Percentiles rank a stretch among this genome's conserved stretches.
Conservation (phyloP, 2,797 vertebrate genomes). For the Sebastes nivosus region DNA sequence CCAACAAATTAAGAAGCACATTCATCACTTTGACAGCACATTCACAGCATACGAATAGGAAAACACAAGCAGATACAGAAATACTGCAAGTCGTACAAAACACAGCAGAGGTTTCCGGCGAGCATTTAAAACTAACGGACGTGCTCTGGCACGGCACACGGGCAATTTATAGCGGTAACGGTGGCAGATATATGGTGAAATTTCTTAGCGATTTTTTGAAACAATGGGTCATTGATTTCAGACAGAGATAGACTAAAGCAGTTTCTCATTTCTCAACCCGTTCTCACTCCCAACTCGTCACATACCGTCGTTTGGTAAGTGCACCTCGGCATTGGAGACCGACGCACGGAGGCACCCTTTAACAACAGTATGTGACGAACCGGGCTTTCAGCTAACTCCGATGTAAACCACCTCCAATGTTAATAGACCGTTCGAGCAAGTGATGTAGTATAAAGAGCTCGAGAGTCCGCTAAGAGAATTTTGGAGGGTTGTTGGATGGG, state of each 20-base stretch:
- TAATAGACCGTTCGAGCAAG: too few species aligned
- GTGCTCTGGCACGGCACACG: not conserved
- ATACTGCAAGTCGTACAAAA: not conserved
- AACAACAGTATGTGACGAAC: too few species aligned
- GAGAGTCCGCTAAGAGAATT: too few species aligned
- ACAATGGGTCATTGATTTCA: not conserved
- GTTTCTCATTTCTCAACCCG: too few species aligned
- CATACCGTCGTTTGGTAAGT: too few species aligned
- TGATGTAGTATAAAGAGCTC: too few species aligned
- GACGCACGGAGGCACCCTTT: too few species aligned
- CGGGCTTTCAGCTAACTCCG: too few species aligned
- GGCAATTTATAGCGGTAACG: not conserved
- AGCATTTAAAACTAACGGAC: not conserved
- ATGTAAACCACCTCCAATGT: too few species aligned
- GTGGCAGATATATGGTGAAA: not conserved
- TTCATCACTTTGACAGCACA: not conserved
- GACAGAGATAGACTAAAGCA: not conserved
- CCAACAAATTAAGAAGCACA: not conserved
- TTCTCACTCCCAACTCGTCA: too few species aligned
- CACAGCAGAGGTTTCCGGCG: not conserved
- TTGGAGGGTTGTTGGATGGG: too few species aligned
- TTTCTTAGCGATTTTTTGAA: not conserved
- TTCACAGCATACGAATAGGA: not conserved
- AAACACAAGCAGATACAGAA: not conserved
- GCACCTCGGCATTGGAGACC: too few species aligned